Evolutionary conservation across 2,888 invertebrate species (phyloP), one percentile per base, ranked within the genome.

Genomic region (Pseudococcus jackbeardsleyi): DNA sequence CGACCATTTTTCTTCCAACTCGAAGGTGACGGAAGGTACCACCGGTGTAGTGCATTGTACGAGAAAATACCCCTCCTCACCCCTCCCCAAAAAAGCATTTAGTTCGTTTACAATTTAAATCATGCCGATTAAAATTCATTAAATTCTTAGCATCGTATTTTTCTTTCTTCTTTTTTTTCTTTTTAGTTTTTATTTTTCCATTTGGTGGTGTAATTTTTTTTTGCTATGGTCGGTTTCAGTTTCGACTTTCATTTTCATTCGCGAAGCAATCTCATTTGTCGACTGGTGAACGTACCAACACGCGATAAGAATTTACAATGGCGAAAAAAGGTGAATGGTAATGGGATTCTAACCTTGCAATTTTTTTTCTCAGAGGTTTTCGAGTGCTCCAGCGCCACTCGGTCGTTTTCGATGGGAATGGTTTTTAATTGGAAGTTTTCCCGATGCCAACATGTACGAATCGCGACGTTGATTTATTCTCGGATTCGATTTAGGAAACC

Each of bases 121-220:
- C 42, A 39, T 46, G 79, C 39, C 46, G 46, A 82, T 82, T 82
- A 46, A 82, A 82, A 82, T 82, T 82, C 79, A 82, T 82, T 82
- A 82, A 82, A 82, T 82, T 82, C 79, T 82, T 39, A 17, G 17
- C 46, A 11, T 72, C 72, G 72, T 72, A 33, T 72, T 72, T 82
- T 19, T 17, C 39, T 77, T 22, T 79, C 0, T 2, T 42, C n/a
- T 22, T 72, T 19, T 17, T 77, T 77, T 22, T 79, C 0, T 2
- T 42, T 42, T 22, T 72, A 72, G 12, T 72, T 72, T n/a, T 17
- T 77, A 77, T 77, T 77, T 82, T 46, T 82, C 46, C 79, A 72
- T 72, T 72, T 72, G 19, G 33, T 33, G 72, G 72, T 33, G 72
- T 26, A 22, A 64, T 64, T 64, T 72, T 72, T 72, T 33, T 15